These are phyloP conservation scores for Halisarca cf. caerulea DNA, from an alignment of 37 sponge, comb jelly and placozoan genomes.

Conservation along the genomic window DNA sequence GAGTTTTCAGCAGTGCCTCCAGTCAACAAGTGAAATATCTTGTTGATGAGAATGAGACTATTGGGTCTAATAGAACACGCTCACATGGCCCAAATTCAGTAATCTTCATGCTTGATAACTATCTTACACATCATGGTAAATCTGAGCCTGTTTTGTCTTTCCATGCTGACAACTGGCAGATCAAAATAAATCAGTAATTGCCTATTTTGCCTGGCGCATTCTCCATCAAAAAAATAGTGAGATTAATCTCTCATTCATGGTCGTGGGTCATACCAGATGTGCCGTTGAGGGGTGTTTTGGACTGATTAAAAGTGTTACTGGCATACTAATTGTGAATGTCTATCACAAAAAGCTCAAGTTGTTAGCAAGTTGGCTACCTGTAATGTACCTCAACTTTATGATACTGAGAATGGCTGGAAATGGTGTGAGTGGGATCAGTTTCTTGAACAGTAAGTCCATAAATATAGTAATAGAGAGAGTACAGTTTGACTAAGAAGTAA, in stretches of 20 bases:
- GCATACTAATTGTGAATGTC: background rate
- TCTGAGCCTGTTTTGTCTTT: background rate
- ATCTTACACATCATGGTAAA: conserved; percentile 14
- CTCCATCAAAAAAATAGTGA: background rate
- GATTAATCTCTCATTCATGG: background rate
- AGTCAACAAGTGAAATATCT: conserved; percentile 30
- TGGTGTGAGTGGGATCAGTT: background rate
- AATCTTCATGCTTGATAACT: conserved; percentile 30
- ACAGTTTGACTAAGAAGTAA: too few relatives aligned
- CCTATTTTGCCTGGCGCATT: background rate
- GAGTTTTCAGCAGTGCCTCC: conserved; percentile 22
- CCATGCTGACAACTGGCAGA: background rate
- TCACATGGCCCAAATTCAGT: conserved; percentile 32
- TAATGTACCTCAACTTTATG: background rate
- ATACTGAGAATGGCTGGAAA: too few relatives aligned
- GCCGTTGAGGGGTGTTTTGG: background rate
- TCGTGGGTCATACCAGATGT: background rate
- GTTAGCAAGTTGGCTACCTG: background rate
- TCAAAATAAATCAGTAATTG: background rate
- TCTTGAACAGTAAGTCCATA: background rate
- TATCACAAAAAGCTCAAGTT: background rate
- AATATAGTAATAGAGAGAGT: too few relatives aligned
- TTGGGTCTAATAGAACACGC: conserved; percentile 21
- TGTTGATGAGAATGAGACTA: conserved; percentile 28
- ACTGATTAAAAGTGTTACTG: background rate